Evolutionary conservation across 2,797 vertebrate species (phyloP).

Genomic region (Botia almorhae): DNA sequence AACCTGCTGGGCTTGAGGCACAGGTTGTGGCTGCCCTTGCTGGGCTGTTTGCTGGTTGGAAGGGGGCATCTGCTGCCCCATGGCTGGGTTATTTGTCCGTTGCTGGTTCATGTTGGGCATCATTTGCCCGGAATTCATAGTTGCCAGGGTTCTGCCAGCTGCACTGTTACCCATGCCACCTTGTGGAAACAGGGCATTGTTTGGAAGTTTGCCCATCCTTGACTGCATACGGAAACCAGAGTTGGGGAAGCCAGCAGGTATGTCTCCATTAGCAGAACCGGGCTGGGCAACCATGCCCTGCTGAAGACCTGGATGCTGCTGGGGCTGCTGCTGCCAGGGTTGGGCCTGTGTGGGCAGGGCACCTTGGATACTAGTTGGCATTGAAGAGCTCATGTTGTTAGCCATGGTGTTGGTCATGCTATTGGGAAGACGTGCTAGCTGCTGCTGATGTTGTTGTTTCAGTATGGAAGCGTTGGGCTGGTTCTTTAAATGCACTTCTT

Average conservation of each 20-base stretch:
- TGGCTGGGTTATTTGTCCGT: constrained; percentile 76
- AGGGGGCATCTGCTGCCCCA: constrained; percentile 62
- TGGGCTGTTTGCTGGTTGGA: constrained; percentile 75
- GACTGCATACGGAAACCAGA: constrained; percentile 88
- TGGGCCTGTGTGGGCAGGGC: constrained; percentile 77
- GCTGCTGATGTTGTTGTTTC: constrained; percentile 81
- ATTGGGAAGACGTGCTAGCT: constrained; percentile 82
- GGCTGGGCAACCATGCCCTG: constrained; percentile 80
- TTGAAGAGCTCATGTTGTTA: constrained; percentile 67
- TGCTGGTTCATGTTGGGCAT: constrained; percentile 84
- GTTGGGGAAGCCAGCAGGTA: constrained; percentile 76
- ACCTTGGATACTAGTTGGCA: constrained; percentile 61
- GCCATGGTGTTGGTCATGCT: constrained; percentile 68
- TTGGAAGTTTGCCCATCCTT: constrained; percentile 86
- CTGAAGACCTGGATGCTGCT: constrained; percentile 78
- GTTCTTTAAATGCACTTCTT: constrained; percentile 74
- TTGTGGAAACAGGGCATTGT: constrained; percentile 76
- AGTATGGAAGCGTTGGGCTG: constrained; percentile 82
- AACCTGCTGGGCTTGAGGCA: constrained; percentile 79
- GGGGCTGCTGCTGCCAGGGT: constrained; percentile 83
- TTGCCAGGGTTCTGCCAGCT: constrained; percentile 78
- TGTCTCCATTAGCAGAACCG: constrained; percentile 72
- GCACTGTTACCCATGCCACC: constrained; percentile 76
- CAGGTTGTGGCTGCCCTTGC: constrained; percentile 76
- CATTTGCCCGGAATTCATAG: constrained; percentile 85